Evolutionary conservation across 2,888 invertebrate species (phyloP), one percentile per base, ranked within the genome.

Genomic region (Chironomus riparius): DNA sequence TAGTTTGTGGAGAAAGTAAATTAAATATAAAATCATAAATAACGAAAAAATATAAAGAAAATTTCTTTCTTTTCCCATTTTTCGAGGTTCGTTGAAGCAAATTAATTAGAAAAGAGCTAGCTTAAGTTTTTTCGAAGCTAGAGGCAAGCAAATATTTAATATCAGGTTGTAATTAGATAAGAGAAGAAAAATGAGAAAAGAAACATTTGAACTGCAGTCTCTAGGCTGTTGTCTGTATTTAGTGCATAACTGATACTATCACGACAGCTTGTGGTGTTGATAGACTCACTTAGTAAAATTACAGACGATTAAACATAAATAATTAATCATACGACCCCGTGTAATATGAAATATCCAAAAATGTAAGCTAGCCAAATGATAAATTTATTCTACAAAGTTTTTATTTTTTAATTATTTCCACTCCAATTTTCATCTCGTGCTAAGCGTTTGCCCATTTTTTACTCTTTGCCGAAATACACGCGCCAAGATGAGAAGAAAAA

Each of bases 21-120:
- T 70, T 70, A 70, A 70, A 70, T 70, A 48, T 13, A 70, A 70
- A 48, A 48, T 70, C 47, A 47, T 47, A 15, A 22, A 48, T 70
- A 22, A 38, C 38, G 68, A 21, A 68, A 68, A 70, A 70, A 47
- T 22, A 21, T 47, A 70, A 47, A 48, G 18, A 48, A 47, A 48
- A 12, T 18, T 56, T 38, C 38, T 56, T 56, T 56, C 50, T 50
- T 56, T 56, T 56, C 56, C 18, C 56, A 56, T 15, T 56, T 56
- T 56, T 56, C 15, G 56, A 56, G 56, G 56, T 56, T 56, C 15
- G 56, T 56, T 56, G 15, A 56, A 56, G 56, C 15, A 56, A 70
- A 70, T 70, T 70, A 70, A 70, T 70, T 70, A 70, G 70, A 70
- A 70, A 70, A 70, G 38, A 38, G 38, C 38, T 38, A 38, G 38